Conservation (phyloP, 2,888 invertebrate species). For the Temnothorax rugatulus region DNA sequence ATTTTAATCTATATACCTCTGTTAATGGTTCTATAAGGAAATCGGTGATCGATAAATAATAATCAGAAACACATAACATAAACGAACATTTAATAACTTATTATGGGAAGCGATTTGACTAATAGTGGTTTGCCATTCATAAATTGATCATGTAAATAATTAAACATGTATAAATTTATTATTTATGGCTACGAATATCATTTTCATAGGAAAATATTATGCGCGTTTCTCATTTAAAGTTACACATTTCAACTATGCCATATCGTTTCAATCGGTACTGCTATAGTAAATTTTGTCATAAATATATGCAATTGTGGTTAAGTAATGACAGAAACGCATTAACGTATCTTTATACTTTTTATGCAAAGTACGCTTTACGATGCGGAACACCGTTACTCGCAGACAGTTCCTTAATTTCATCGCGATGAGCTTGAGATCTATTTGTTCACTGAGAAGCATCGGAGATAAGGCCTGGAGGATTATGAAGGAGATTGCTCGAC, state of each 20-base stretch:
- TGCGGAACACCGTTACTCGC: conserved; percentile 3
- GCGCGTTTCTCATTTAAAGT: background rate
- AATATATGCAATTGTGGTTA: background rate
- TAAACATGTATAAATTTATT: background rate
- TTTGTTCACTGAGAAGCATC: conserved; percentile 70
- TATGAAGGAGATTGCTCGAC: conserved; percentile 68
- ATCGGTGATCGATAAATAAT: background rate
- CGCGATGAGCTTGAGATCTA: conserved; percentile 70
- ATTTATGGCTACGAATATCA: conserved; percentile 11
- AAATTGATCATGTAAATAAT: conserved; percentile 17
- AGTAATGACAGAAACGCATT: background rate
- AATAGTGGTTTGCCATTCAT: conserved; percentile 12
- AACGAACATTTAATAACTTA: conserved; percentile 15
- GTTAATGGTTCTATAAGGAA: background rate
- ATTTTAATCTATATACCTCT: background rate
- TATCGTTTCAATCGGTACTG: background rate
- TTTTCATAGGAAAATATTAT: background rate
- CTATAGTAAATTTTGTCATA: background rate
- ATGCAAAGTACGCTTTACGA: conserved; percentile 16
- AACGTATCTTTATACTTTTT: conserved; percentile 22
- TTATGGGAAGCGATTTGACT: background rate
- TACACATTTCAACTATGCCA: background rate
- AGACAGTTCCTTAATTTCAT: conserved; percentile 74
- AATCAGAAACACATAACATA: background rate
- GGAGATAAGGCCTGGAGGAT: conserved; percentile 71